Evolutionary conservation across 2,113 vertebrate species (phyloP).

Genomic region (Panurus biarmicus): DNA sequence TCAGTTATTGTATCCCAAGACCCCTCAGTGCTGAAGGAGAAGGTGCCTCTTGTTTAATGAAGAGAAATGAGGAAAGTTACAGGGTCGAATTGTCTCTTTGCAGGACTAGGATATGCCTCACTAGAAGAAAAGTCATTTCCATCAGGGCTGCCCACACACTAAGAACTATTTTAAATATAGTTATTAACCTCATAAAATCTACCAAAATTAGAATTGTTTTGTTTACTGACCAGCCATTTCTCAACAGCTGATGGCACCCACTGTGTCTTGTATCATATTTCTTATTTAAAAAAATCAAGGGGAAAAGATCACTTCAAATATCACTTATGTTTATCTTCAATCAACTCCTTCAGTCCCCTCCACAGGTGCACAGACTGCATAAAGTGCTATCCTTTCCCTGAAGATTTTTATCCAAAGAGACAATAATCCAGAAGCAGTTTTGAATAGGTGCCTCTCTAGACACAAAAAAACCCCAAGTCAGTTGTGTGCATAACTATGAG

Average conservation of each 20-base stretch:
- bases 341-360: background rate
- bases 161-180: background rate
- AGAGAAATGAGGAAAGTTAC: background rate
- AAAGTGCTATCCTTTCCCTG: background rate
- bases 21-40: background rate
- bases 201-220: background rate
- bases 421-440: background rate
- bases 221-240: background rate
- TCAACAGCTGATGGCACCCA: background rate
- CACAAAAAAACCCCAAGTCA: background rate
- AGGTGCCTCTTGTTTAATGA: background rate
- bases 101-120: background rate
- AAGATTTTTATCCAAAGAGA: background rate
- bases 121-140: background rate
- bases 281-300: background rate
- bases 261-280: background rate
- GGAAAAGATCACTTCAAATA: background rate
- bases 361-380: background rate
- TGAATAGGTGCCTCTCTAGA: background rate
- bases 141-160: background rate
- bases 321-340: background rate
- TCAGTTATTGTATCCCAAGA: background rate
- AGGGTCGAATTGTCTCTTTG: background rate
- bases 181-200: background rate
- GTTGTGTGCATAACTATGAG: background rate